Percentiles rank a stretch among this genome's conserved stretches.
Evolutionary conservation across 2,113 vertebrate species (phyloP).

Genomic region (Tachuris rubrigastra): DNA sequence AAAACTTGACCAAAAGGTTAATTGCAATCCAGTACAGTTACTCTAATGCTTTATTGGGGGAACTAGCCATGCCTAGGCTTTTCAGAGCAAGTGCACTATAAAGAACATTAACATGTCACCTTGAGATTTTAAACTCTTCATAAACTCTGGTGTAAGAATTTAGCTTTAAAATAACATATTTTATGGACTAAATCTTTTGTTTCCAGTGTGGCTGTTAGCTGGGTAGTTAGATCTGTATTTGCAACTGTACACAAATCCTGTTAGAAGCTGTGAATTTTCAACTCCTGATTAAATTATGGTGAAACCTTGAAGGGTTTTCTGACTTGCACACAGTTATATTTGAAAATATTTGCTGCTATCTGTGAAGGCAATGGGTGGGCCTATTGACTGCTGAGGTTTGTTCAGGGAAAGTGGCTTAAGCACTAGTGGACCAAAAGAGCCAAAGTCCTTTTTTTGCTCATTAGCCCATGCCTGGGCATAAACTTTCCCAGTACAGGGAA

Average conservation of each 20-base stretch:
- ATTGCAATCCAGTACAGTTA: slow-evolving; percentile 67
- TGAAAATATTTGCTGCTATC: not conserved
- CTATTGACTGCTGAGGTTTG: not conserved
- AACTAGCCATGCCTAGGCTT: slow-evolving; percentile 36
- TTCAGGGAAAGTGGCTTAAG: not conserved
- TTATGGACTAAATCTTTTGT: not conserved
- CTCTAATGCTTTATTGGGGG: slow-evolving; percentile 71
- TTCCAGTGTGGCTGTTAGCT: not conserved
- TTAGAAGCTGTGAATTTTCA: not conserved
- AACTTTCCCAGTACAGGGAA: not conserved
- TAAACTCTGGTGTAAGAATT: not conserved
- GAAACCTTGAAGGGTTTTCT: not conserved
- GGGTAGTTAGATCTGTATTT: not conserved
- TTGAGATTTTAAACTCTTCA: slow-evolving; percentile 49
- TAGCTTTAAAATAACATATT: not conserved
- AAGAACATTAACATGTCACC: slow-evolving; percentile 38
- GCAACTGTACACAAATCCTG: not conserved
- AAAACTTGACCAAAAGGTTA: slow-evolving; percentile 73
- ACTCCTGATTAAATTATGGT: not conserved
- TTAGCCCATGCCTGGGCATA: no score
- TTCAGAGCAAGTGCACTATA: slow-evolving; percentile 56
- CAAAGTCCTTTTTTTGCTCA: not conserved
- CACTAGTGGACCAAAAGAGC: not conserved
- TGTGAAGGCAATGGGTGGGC: not conserved
- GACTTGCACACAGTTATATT: not conserved